Base-by-base conservation (phyloP, 30 jellyfish, hydroid and myxozoan genomes). In the Turritopsis dohrnii region DNA sequence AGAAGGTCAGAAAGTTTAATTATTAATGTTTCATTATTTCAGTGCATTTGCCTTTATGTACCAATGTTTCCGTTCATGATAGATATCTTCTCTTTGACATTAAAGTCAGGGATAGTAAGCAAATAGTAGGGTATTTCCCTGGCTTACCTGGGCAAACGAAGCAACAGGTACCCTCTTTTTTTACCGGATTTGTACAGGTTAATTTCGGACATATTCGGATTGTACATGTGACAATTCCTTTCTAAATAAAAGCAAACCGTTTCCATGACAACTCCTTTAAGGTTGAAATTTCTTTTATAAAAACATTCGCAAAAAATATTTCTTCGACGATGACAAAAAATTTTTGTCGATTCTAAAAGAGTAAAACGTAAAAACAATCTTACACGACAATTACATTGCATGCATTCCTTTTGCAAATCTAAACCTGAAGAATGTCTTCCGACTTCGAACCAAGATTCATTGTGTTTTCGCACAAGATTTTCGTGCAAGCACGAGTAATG, bases 91-190 rank as follows among this genome's bases (percentile, higher is more conserved):
- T 23, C n/a, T 0, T 28, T 28, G 0, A 52, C 31, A 22, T n/a
- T n/a, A n/a, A n/a, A n/a, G n/a, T n/a, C n/a, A n/a, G n/a, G n/a
- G n/a, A n/a, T n/a, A n/a, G n/a, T n/a, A n/a, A n/a, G n/a, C n/a
- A n/a, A n/a, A n/a, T n/a, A n/a, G n/a, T n/a, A n/a, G n/a, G n/a
- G n/a, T n/a, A n/a, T n/a, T n/a, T n/a, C n/a, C n/a, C n/a, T n/a
- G n/a, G n/a, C 28, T 52, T 82, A 86, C 97, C 97, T 71, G 94
- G 97, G 74, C 97, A 90, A 4, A 81, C 77, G 53, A 79, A 79
- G 88, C 97, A 90, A 74, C 97, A 90, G 0, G 96, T 90, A 9
- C 97, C 97, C 21, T 75, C 81, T 52, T 72, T 88, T 19, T 76
- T 41, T 1, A 90, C 86, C 24, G 97, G 96, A 86, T 86, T 79